Base-by-base conservation (phyloP, 2,888 invertebrate genomes). In the Drosophila mimetica region DNA sequence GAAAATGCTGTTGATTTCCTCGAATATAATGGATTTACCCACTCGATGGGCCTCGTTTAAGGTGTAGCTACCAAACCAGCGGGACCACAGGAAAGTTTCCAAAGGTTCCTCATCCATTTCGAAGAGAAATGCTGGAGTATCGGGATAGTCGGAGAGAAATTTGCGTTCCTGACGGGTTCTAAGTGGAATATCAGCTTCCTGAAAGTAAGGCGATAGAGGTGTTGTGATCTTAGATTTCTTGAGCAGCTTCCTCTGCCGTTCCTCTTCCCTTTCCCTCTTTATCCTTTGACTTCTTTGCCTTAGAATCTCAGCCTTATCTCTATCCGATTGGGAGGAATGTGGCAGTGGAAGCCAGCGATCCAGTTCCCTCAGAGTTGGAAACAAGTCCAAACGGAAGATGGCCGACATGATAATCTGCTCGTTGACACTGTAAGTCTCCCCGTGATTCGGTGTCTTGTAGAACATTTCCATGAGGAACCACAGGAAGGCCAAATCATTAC, bases 391-490 rank as follows among this genome's bases (percentile, higher is more conserved):
- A 63, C 89, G 90, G 28, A 88, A 84, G 4, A 91, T 91, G 4
- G 78, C 46, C 0, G 91, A 88, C 69, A 91, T 61, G 20, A 91
- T 74, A 6, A 91, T 64, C 64, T 91, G 90, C 44, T 91, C 90
- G 58, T 91, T 91, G 2, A 84, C 25, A 7, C 71, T 78, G 51
- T 88, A 91, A 1, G 59, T 16, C 3, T 34, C 30, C 0, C 52
- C 58, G 2, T 66, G 65, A 2, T 50, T 36, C 1, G 44, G 18
- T 6, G 76, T 50, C 37, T 79, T 86, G 50, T 91, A 91, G 60
- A 86, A 88, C 59, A 86, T 39, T 32, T 91, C 90, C 88, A 88
- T 87, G 1, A 91, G 77, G 52, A 90, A 91, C 91, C 91, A 91
- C 3, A 91, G 66, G 58, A 92, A 91, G 4, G 91, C 91, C 20